Evolutionary conservation across 2,113 vertebrate genomes (phyloP), one percentile per base, ranked within the genome.

Genomic region (Campylomormyrus numenius): DNA sequence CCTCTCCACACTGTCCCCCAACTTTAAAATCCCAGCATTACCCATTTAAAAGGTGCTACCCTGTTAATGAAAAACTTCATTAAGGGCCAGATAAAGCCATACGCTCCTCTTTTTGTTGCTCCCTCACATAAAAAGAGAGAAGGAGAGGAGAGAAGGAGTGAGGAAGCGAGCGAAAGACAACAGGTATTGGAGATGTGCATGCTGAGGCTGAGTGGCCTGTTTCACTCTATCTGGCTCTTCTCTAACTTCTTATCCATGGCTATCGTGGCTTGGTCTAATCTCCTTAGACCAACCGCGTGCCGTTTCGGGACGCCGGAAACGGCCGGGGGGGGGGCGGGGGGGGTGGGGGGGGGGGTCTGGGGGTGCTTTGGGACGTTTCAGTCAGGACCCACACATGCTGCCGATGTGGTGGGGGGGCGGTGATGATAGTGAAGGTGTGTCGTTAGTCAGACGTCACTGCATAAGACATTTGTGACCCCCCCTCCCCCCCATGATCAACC

Each of bases 231-330:
- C 94, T 94, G 94, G 93, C 92, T 95, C 94, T 94, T 91, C 93
- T 94, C 94, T 90, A 90, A 90, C 93, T 92, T 94, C 93, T 93
- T 94, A 95, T 93, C 93, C 95, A 90, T 92, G 94, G 95, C 93
- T 94, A 95, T 94, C 94, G 92, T 91, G 91, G 94, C 94, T 93
- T 92, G 13, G 92, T 92, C 90, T 96, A 96, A 96, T 96, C 95
- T 94, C 94, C 95, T 96, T 95, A 96, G 91, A 91, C 92, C 93
- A 90, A 93, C 94, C 93, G 93, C 95, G 94, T 93, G 94, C 93
- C 93, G 92, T 92, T 94, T 93, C 93, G 93, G 93, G 93, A 94
- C 92, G 91, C 92, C 92, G 92, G 45, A 93, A n/a, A n/a, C n/a
- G n/a, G n/a, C n/a, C n/a, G n/a, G n/a, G n/a, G n/a, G n/a, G n/a